Base-by-base conservation (phyloP, 2,797 vertebrate species). In the Poliocrania exsul region DNA sequence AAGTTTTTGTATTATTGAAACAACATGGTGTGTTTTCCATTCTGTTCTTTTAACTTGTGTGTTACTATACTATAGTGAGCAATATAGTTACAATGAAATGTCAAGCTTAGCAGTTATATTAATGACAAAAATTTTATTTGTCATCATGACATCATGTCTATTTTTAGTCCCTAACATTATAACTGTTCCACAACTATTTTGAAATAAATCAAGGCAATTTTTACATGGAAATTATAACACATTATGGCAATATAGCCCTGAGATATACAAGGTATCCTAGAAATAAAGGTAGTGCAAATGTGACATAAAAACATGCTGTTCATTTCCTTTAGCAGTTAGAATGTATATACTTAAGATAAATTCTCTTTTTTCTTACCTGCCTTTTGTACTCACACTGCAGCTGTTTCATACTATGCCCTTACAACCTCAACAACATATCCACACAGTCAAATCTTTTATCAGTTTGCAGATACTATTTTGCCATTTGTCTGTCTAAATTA, bases 1-100 rank as follows among this genome's bases (percentile, higher is more conserved):
- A 99, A 99, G 99, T 99, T 95, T 85, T 74, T 85, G 64, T 93
- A 61, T 90, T 93, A 54, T 73, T 97, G 78, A 95, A 95, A 72
- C 95, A 58, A 50, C 62, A 40, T 82, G 73, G 79, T 97, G 94
- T 98, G 96, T 64, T 95, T 96, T 94, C 66, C 81, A 88, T 92
- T 94, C 93, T 97, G 62, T 91, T 95, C 88, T 97, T 90, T 92
- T 91, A 95, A 95, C 28, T 90, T 97, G 89, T 96, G 92, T 97
- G 97, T 46, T 97, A 26, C 37, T 5, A 0, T 79, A 25, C 57
- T 86, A 7, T 74, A 51, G 8, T 75, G 47, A 88, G 58, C 54
- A 5, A 65, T 62, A 64, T 2, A 38, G 33, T 47, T 91, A 65
- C 35, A 81, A 81, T 70, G 54, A 88, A 83, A 58, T 35, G 7